Conservation (phyloP, 2,797 vertebrate species). For the Anomalospiza imberbis region DNA sequence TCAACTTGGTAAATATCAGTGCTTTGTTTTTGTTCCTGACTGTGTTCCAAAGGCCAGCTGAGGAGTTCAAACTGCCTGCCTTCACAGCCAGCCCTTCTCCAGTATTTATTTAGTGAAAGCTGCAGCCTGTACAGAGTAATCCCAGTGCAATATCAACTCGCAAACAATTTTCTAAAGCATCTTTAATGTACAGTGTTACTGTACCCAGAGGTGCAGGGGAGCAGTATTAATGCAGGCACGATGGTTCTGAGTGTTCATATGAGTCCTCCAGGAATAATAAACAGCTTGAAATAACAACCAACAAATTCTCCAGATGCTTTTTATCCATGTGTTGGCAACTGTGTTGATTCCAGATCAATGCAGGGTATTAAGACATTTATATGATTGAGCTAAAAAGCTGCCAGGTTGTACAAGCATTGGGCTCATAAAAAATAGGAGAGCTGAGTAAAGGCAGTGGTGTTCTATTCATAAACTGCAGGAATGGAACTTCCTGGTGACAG, state of each 20-base stretch:
- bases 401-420: not conserved
- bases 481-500: not conserved
- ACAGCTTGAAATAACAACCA: constrained; percentile 58
- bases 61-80: not conserved
- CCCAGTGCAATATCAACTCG: constrained; percentile 13
- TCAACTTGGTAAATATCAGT: not conserved
- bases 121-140: not conserved
- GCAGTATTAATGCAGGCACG: not conserved
- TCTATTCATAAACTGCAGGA: not conserved
- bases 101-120: constrained; percentile 23
- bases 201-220: constrained; percentile 45
- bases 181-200: constrained; percentile 21
- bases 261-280: constrained; percentile 56
- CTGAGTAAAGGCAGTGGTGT: not conserved
- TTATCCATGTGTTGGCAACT: constrained; percentile 11
- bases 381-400: constrained; percentile 33
- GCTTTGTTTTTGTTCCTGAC: not conserved
- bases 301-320: constrained; percentile 34
- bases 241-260: not conserved
- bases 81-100: not conserved
- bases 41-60: not conserved
- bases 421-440: not conserved
- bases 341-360: constrained; percentile 51
- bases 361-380: constrained; percentile 50
- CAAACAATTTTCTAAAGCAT: constrained; percentile 51